phyloP scores from a whole-genome alignment of 2,113 vertebrate genomes.

The Aspiorhynchus laticeps region DNA sequence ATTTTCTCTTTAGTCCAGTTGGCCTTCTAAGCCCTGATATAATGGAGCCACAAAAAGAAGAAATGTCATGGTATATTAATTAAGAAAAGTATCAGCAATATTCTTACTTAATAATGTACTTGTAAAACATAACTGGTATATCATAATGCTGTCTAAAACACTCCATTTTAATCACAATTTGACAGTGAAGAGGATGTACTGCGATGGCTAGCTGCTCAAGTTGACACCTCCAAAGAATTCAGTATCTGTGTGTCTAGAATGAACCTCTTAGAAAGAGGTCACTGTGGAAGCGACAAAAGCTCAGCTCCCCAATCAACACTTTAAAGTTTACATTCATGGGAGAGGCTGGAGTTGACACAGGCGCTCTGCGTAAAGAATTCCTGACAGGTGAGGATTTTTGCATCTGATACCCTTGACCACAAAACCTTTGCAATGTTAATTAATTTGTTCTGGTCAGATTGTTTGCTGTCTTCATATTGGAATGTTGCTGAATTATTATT shows the following conservation, averaged over 20 bases:
- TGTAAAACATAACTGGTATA: neutral
- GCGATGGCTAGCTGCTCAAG: neutral
- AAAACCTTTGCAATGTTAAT: neutral
- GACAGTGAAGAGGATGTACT: neutral
- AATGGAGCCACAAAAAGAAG: too few species aligned
- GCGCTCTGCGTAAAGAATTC: neutral
- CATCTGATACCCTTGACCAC: neutral
- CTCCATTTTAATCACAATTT: neutral
- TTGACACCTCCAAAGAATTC: neutral
- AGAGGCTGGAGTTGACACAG: neutral
- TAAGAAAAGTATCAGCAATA: too few species aligned
- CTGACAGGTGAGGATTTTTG: neutral
- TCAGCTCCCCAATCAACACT: neutral
- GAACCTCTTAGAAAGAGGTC: neutral
- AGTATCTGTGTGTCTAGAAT: neutral
- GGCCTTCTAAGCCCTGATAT: too few species aligned
- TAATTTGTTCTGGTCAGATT: neutral
- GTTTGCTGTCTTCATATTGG: neutral
- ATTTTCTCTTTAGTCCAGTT: too few species aligned
- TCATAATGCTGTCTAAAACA: neutral
- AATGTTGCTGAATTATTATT: neutral
- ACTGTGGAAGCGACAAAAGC: conserved; percentile 1
- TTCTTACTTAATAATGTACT: too few species aligned
- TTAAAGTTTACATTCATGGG: neutral
- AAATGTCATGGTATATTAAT: too few species aligned